Percentiles rank a stretch among this genome's conserved stretches.
phyloP scores from a whole-genome alignment of 2,113 vertebrate genomes.

The Myodes glareolus region DNA sequence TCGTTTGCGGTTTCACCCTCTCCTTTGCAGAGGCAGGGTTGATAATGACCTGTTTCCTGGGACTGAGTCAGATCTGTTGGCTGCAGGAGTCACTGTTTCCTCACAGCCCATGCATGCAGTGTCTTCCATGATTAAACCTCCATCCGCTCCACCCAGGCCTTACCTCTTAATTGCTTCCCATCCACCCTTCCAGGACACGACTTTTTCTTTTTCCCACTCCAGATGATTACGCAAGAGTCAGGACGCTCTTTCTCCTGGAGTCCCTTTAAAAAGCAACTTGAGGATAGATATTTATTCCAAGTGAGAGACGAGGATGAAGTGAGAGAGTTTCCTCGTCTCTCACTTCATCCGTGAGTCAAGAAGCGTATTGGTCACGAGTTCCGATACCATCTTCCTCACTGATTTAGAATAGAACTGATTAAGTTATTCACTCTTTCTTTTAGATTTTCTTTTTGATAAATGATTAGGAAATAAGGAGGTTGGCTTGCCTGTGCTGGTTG shows the following conservation, averaged over 20 bases:
- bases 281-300: slow-evolving; percentile 63
- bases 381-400: slow-evolving; percentile 28
- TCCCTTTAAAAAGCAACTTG: slow-evolving; percentile 39
- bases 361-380: slow-evolving; percentile 41
- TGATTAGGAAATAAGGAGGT: slow-evolving; percentile 56
- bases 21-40: slow-evolving; percentile 52
- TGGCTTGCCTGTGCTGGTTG: neutral
- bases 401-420: slow-evolving; percentile 40
- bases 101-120: slow-evolving; percentile 10
- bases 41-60: slow-evolving; percentile 52
- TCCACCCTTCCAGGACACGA: slow-evolving; percentile 27
- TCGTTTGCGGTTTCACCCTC: slow-evolving; percentile 2
- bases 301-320: neutral
- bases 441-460: slow-evolving; percentile 47
- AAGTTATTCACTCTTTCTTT: slow-evolving; percentile 53
- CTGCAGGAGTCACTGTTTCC: slow-evolving; percentile 27
- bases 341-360: slow-evolving; percentile 49
- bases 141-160: slow-evolving; percentile 42
- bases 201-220: slow-evolving; percentile 75
- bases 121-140: slow-evolving; percentile 1
- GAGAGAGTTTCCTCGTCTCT: neutral
- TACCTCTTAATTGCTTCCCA: slow-evolving; percentile 46
- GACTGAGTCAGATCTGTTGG: slow-evolving; percentile 70
- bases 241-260: slow-evolving; percentile 20
- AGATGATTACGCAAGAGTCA: slow-evolving; percentile 63